phyloP scores from a whole-genome alignment of 2,888 invertebrate genomes.

The Rutpela maculata region DNA sequence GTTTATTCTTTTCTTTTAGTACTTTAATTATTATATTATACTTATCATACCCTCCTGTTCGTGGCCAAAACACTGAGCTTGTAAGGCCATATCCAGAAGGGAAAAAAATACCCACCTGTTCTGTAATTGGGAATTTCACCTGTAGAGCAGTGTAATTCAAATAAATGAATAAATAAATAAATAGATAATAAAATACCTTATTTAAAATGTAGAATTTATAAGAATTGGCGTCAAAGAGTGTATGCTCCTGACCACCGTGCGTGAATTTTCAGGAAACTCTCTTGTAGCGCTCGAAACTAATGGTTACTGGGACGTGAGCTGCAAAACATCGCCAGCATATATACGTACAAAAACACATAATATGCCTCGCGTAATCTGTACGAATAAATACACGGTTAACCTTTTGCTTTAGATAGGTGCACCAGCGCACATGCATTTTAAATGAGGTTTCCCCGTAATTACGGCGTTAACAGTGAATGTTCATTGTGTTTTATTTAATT shows the following conservation, averaged over 20 bases:
- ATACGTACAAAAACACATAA: background rate
- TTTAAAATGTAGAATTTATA: no score
- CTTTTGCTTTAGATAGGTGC: constrained; percentile 3
- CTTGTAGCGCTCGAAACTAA: background rate
- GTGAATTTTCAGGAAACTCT: background rate
- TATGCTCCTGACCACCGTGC: background rate
- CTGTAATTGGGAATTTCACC: no score
- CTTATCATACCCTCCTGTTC: no score
- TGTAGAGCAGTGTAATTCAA: no score
- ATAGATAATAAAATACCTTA: no score
- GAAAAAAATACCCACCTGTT: no score
- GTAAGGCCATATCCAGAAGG: no score
- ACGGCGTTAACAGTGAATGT: background rate
- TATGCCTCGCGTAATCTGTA: background rate
- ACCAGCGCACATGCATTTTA: background rate
- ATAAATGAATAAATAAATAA: no score
- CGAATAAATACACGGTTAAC: background rate
- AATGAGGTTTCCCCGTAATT: background rate
- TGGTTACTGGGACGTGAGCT: background rate
- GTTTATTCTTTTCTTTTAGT: no score
- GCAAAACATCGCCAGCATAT: background rate
- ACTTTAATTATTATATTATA: no score
- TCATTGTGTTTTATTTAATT: background rate
- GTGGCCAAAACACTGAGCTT: no score
- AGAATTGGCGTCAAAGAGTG: background rate